Conservation (phyloP, 2,113 vertebrate species). For the Cervus canadensis region DNA sequence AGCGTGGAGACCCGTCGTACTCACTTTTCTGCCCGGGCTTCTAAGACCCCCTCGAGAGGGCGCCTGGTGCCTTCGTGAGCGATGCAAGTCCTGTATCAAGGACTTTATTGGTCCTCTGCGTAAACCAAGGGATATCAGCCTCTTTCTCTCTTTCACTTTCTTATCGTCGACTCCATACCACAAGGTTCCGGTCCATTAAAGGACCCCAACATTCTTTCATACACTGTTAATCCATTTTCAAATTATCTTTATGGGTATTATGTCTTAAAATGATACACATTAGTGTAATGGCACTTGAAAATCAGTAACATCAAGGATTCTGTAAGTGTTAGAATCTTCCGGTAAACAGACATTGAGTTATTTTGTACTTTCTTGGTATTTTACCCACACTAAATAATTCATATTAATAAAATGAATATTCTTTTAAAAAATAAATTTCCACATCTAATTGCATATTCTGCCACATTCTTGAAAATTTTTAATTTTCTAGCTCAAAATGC, state of each 20-base stretch:
- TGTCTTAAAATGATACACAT: background rate
- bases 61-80: too few relatives aligned
- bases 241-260: background rate
- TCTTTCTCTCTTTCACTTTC: too few relatives aligned
- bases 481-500: background rate
- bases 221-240: background rate
- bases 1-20: too few relatives aligned
- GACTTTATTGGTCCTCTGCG: too few relatives aligned
- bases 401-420: background rate
- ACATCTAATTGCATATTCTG: slow-evolving; percentile 2
- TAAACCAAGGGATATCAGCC: too few relatives aligned
- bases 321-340: background rate
- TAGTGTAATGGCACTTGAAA: background rate
- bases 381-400: background rate
- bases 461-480: slow-evolving; percentile 13
- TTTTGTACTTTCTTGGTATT: background rate
- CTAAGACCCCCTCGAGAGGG: too few relatives aligned
- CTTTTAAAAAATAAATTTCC: background rate
- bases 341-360: background rate
- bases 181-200: too few relatives aligned
- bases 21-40: too few relatives aligned
- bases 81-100: too few relatives aligned
- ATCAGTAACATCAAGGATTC: background rate
- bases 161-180: too few relatives aligned
- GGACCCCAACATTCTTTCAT: background rate